Evolutionary conservation across 2,113 vertebrate genomes (phyloP).

Genomic region (Azemiops feae): DNA sequence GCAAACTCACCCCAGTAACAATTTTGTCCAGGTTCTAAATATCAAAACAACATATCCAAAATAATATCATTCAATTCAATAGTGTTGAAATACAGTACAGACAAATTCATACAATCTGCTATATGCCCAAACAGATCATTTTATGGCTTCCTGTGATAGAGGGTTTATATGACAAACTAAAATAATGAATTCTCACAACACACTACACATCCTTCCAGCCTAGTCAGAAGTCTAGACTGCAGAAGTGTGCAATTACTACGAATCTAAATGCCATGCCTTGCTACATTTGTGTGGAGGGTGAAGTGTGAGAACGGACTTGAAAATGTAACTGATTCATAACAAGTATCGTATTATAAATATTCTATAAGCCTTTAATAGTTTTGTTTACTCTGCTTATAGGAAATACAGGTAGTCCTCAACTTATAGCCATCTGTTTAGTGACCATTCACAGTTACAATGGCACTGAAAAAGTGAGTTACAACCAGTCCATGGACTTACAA

Average conservation of each 20-base stretch:
- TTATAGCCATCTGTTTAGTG: background rate
- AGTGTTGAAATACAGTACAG: background rate
- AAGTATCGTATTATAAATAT: background rate
- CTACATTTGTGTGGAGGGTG: background rate
- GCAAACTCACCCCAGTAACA: background rate
- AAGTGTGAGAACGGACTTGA: background rate
- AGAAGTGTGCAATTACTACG: background rate
- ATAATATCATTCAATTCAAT: background rate
- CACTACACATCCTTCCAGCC: background rate
- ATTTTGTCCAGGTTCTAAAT: background rate
- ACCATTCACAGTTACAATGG: background rate
- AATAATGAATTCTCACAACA: background rate
- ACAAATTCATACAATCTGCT: background rate
- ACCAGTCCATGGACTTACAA: background rate
- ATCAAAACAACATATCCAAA: background rate
- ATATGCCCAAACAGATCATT: background rate
- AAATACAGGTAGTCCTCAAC: background rate
- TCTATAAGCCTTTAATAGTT: background rate
- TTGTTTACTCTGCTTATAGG: background rate
- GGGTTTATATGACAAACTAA: background rate
- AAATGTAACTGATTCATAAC: background rate
- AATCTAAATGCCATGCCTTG: background rate
- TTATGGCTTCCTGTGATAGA: background rate
- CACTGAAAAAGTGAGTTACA: background rate
- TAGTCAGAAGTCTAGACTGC: background rate